Evolutionary conservation across 2,113 vertebrate species (phyloP), one percentile per base, ranked within the genome.

Genomic region (Clarias batrachus): DNA sequence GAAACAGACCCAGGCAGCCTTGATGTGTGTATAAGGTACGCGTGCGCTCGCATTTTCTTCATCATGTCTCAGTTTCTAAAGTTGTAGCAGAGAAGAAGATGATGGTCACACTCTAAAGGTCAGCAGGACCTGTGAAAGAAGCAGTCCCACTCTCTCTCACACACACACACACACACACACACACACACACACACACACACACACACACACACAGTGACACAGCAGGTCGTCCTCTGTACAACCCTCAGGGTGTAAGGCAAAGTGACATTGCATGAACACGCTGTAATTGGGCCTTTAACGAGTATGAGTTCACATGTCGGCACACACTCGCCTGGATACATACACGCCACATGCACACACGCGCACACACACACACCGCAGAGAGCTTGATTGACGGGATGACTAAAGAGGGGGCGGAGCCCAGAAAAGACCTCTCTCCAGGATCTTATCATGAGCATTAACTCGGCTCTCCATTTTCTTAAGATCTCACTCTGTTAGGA

Each of bases 31-130:
- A 60, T 84, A 59, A 11, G 7, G 48, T 48, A 48, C 48, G 48
- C 48, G 48, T 7, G 70, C 10, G 66, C 14, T 30, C 62, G 17
- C 66, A 54, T 81, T 85, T 73, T 81, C 68, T 74, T 88, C 65
- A 81, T 56, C 87, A 85, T 57, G 57, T 41, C 68, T 60, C 41
- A 59, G 77, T 56, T 57, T 85, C 65, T 84, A 30, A 79, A 63
- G 77, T 85, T 70, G 14, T 66, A 57, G 80, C 78, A 41, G 66
- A 21, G 48, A 81, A 65, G 52, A 77, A 74, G 77, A n/a, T 74
- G 65, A 85, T 81, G 66, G 76, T 85, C 87, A 85, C 87, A 88
- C 77, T 85, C 41, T 68, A 88, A 88, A 88, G 83, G 87, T 88
- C 87, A 88, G 41, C 41, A 41, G 54, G 33, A 65, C 66, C 87